phyloP scores from a whole-genome alignment of 2,113 vertebrate genomes.

The Hemichromis elongatus region DNA sequence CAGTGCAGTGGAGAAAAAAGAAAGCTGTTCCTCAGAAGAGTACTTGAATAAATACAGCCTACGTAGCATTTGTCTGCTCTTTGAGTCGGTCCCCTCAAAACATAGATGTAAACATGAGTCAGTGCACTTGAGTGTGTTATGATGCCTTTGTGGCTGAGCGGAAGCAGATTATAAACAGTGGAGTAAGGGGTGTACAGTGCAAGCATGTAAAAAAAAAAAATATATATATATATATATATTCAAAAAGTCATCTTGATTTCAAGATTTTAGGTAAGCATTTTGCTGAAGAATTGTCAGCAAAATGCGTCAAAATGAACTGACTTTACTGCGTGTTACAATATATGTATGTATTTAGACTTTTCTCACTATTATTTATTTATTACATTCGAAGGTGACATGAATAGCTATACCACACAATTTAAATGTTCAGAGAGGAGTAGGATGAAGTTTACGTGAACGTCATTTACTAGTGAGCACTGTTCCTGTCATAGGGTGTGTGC shows the following conservation, averaged over 20 bases:
- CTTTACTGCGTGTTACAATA: neutral
- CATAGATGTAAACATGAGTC: neutral
- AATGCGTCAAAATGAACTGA: neutral
- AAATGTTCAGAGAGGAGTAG: neutral
- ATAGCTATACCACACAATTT: neutral
- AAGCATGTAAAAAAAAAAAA: neutral
- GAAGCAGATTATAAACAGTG: neutral
- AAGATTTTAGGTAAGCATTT: neutral
- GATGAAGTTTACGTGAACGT: neutral
- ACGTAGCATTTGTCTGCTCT: neutral
- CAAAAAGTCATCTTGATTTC: neutral
- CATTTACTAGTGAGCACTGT: neutral
- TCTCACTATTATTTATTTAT: neutral
- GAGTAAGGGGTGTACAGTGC: neutral
- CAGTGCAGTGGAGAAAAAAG: neutral
- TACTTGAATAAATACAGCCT: neutral
- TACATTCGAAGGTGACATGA: neutral
- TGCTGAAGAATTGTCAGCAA: neutral
- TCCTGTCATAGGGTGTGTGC: neutral
- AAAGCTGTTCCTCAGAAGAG: neutral
- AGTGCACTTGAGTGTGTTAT: neutral
- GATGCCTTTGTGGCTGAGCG: neutral
- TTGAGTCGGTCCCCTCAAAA: neutral
- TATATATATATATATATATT: neutral
- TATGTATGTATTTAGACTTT: neutral